These are phyloP conservation scores for Rissa tridactyla DNA, from an alignment of 2,113 vertebrate species.

Conservation along the genomic window DNA sequence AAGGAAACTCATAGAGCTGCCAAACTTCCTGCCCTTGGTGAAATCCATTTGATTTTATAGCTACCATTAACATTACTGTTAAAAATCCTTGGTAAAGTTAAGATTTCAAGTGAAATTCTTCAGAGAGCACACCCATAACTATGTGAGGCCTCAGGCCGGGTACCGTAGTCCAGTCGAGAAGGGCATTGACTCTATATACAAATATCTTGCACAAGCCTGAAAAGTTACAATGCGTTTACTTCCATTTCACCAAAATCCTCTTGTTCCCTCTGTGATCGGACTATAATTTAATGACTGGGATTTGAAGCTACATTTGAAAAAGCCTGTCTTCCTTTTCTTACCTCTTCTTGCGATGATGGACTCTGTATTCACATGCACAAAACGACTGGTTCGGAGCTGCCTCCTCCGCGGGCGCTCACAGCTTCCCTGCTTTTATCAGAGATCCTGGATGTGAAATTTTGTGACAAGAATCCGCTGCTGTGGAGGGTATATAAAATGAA, in stretches of 20 bases:
- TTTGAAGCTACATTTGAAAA: background rate
- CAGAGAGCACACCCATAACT: background rate
- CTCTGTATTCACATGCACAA: background rate
- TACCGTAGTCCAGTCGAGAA: background rate
- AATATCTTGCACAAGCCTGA: no score
- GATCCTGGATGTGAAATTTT: background rate
- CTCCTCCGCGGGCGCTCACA: background rate
- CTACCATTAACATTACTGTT: background rate
- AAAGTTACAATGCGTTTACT: background rate
- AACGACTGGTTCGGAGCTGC: background rate
- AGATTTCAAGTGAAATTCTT: background rate
- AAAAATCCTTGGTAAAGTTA: background rate
- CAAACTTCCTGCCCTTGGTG: background rate
- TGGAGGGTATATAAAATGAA: background rate
- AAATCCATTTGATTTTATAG: background rate
- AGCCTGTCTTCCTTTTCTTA: background rate
- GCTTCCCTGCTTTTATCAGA: background rate
- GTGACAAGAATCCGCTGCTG: background rate
- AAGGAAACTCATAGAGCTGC: background rate
- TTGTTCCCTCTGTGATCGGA: background rate
- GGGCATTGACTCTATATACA: background rate
- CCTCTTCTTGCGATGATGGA: background rate
- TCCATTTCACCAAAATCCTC: background rate
- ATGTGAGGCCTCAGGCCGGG: background rate
- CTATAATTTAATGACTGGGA: background rate